Evolutionary conservation across 2,113 vertebrate species (phyloP).

Genomic region (Amblyornis subalaris): DNA sequence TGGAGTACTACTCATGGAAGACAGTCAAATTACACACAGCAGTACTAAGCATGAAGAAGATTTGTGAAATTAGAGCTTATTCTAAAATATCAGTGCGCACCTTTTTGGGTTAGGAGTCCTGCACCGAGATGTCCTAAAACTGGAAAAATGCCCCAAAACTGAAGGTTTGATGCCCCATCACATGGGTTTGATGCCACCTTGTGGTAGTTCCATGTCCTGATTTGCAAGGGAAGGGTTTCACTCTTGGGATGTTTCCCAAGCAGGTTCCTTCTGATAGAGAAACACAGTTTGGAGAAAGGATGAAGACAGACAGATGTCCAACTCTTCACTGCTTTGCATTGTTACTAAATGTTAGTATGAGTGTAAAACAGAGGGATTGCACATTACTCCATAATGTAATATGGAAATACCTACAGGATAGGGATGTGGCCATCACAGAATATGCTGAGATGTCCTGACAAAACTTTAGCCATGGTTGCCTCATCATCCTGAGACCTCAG

Average conservation of each 20-base stretch:
- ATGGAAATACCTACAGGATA: not conserved
- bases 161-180: not conserved
- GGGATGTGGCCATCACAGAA: not conserved
- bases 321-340: not conserved
- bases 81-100: not conserved
- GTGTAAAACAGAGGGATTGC: not conserved
- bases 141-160: not conserved
- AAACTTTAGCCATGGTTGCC: not conserved
- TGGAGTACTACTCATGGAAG: not conserved
- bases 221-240: not conserved
- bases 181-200: conserved; percentile 40
- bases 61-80: not conserved
- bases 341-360: not conserved
- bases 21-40: not conserved
- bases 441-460: not conserved
- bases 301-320: not conserved
- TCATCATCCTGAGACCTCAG: not conserved
- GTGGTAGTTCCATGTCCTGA: not conserved
- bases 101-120: not conserved
- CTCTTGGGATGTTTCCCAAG: not conserved
- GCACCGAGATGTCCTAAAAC: not conserved
- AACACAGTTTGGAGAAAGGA: not conserved
- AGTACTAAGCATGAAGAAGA: not conserved
- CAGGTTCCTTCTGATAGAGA: not conserved
- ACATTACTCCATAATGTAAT: not conserved